phyloP scores from a whole-genome alignment of 2,797 vertebrate genomes.

The Heteromormyrus szaboi region DNA sequence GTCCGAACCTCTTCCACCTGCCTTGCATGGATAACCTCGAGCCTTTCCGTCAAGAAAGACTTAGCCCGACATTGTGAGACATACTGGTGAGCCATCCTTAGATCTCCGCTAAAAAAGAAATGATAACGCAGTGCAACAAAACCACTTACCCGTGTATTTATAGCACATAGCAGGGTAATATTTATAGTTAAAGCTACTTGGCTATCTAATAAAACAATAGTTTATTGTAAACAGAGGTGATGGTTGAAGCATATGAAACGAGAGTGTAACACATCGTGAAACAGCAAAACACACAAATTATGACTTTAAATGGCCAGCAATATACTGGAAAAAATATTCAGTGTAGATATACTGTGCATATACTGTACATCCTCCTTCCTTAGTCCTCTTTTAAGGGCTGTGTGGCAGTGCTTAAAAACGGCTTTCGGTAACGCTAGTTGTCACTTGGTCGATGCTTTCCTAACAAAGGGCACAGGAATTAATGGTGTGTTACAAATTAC shows the following conservation, averaged over 20 bases:
- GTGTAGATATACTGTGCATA: neutral
- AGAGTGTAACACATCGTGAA: neutral
- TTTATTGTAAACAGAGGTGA: neutral
- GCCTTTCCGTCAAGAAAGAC: neutral
- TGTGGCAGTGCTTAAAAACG: neutral
- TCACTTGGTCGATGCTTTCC: neutral
- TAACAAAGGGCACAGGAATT: neutral
- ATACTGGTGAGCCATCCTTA: neutral
- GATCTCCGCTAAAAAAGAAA: neutral
- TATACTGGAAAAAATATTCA: neutral
- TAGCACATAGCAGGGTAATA: neutral
- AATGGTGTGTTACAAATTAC: constrained; percentile 2
- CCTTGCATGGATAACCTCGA: neutral
- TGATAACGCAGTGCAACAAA: neutral
- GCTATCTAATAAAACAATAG: neutral
- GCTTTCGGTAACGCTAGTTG: neutral
- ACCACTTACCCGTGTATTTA: neutral
- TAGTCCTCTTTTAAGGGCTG: neutral
- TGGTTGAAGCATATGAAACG: neutral
- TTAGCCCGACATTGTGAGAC: neutral
- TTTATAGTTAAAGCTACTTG: neutral
- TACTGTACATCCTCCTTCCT: neutral
- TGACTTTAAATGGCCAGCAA: neutral
- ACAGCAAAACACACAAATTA: neutral
- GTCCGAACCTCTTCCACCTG: neutral